Evolutionary conservation across 2,888 invertebrate species (phyloP).

Genomic region (Hyles lineata): DNA sequence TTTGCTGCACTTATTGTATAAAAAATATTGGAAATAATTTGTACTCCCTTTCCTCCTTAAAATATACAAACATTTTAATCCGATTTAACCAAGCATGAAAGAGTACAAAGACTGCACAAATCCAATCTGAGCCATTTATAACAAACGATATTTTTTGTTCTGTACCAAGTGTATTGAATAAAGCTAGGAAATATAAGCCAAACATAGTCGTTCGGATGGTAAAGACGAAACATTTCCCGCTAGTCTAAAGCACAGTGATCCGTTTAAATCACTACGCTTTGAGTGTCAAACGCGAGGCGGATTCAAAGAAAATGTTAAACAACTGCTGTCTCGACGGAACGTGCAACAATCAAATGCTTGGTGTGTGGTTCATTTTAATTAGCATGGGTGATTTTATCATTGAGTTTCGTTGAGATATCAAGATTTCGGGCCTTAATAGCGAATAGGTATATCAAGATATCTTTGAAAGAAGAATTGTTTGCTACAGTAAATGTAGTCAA

Average conservation of each 20-base stretch:
- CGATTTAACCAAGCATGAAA: no score
- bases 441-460: no score
- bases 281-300: constrained; percentile 6
- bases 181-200: neutral
- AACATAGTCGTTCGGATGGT: neutral
- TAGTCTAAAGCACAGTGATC: constrained; percentile 7
- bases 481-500: no score
- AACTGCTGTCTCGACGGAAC: neutral
- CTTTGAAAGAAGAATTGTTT: no score
- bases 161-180: neutral
- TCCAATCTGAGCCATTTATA: neutral
- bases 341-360: no score
- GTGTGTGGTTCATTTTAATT: constrained; percentile 9
- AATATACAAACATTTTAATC: no score
- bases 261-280: constrained; percentile 6
- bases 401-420: neutral
- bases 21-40: no score
- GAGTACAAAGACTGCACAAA: neutral
- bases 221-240: neutral
- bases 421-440: no score
- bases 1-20: no score
- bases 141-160: neutral
- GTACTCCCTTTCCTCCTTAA: no score
- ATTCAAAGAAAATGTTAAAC: constrained; percentile 22
- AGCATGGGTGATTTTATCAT: neutral